Percentiles rank a stretch among this genome's conserved stretches.
phyloP scores from a whole-genome alignment of 2,797 vertebrate genomes.

The Malurus leucopterus region DNA sequence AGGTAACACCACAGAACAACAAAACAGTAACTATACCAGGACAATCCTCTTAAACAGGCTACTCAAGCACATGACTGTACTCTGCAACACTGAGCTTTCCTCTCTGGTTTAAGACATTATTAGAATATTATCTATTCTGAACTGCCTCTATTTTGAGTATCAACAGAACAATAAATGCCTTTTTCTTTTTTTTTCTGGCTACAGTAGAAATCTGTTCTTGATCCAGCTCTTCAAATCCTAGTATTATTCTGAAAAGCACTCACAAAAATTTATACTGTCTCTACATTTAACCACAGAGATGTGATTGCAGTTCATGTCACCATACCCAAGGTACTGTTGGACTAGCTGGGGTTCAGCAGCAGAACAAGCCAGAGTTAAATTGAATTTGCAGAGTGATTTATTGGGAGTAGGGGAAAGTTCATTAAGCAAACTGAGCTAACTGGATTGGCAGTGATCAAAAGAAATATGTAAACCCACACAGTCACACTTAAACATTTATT shows the following conservation, averaged over 20 bases:
- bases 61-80: neutral
- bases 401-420: neutral
- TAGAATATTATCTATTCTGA: neutral
- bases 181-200: neutral
- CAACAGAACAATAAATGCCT: neutral
- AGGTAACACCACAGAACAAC: neutral
- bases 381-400: constrained; percentile 32
- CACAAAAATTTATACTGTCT: neutral
- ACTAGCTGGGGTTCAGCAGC: neutral
- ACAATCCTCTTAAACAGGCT: neutral
- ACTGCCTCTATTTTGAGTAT: neutral
- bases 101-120: neutral
- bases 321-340: neutral
- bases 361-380: neutral
- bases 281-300: neutral
- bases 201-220: neutral
- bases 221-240: neutral
- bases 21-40: neutral
- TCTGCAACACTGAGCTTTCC: neutral
- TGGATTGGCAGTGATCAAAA: neutral
- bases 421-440: constrained; percentile 16
- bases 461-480: neutral
- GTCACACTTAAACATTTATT: neutral
- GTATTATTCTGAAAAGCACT: neutral
- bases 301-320: neutral